Conservation (phyloP, 2,113 vertebrate genomes). For the Epinephelus fuscoguttatus region DNA sequence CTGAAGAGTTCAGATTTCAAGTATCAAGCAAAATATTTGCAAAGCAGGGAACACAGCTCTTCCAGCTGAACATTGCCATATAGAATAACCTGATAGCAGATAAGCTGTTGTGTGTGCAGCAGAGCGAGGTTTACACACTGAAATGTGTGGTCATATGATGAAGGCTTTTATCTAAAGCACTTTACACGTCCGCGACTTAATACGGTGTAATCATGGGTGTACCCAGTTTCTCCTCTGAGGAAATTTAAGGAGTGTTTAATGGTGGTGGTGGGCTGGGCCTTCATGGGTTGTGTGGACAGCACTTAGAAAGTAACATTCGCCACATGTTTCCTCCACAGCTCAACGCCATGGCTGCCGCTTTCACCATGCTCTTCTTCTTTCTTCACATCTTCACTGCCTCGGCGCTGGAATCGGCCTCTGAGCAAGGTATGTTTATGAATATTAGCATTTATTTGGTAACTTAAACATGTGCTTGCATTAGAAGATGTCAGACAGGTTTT, state of each 20-base stretch:
- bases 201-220: background rate
- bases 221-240: background rate
- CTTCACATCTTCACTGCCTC: slow-evolving; percentile 25
- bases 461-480: background rate
- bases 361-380: slow-evolving; percentile 33
- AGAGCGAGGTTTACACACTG: background rate
- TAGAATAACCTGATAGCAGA: background rate
- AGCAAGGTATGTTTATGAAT: slow-evolving; percentile 55
- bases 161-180: background rate
- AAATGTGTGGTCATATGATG: background rate
- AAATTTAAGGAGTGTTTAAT: slow-evolving; percentile 1
- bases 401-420: slow-evolving; percentile 30
- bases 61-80: background rate
- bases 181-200: background rate
- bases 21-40: background rate
- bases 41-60: background rate
- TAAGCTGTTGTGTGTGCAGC: background rate
- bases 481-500: background rate
- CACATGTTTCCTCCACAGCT: slow-evolving; percentile 60
- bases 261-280: slow-evolving; percentile 61
- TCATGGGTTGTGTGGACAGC: slow-evolving; percentile 7
- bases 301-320: slow-evolving; percentile 46
- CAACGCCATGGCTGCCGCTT: slow-evolving; percentile 58
- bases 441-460: background rate
- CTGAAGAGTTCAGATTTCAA: background rate